Evolutionary conservation across 2,888 invertebrate genomes (phyloP), one percentile per base, ranked within the genome.

Genomic region (Rhingia campestris): DNA sequence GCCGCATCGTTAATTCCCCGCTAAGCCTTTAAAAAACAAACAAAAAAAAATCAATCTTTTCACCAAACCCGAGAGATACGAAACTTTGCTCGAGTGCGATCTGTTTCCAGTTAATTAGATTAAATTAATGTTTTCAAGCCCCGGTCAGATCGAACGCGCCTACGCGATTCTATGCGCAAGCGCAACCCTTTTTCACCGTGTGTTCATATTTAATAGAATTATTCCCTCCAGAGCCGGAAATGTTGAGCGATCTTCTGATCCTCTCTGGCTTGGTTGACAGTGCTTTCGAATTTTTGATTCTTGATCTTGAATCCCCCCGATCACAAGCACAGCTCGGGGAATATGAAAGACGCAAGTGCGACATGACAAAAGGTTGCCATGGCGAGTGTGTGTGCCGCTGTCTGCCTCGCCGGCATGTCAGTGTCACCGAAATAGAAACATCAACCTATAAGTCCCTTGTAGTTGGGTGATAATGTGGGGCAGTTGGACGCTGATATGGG

Each of bases 31-130:
- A 35, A 53, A 61, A 51, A 54, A 76, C 64, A 69, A 58, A 63
- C 49, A 63, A 37, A 61, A 45, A 61, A 61, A 35, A 51, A 45
- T 69, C 43, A 10, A 41, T 61, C 59, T 35, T 45, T 69, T 66
- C 53, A 66, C 54, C 47, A 45, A 56, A 53, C 22, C 6, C 12
- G 32, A 33, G 12, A n/a, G 53, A 70, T 51, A 43, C 43, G 6
- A 61, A 67, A 54, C 47, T 12, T 39, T 37, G 61, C 33, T 45
- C 12, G 74, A 80, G 74, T 74, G 56, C 74, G 75, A 84, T 84
- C 84, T 74, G 74, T 84, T 84, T 84, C 84, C 84, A 80, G 64
- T 70, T 80, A 84, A 84, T 84, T 84, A 84, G 84, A 84, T 84
- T 84, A 80, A 84, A 80, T 70, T 84, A 80, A 84, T 84, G 74